Evolutionary conservation across 2,888 invertebrate genomes (phyloP).

Genomic region (Ellobium chinense): DNA sequence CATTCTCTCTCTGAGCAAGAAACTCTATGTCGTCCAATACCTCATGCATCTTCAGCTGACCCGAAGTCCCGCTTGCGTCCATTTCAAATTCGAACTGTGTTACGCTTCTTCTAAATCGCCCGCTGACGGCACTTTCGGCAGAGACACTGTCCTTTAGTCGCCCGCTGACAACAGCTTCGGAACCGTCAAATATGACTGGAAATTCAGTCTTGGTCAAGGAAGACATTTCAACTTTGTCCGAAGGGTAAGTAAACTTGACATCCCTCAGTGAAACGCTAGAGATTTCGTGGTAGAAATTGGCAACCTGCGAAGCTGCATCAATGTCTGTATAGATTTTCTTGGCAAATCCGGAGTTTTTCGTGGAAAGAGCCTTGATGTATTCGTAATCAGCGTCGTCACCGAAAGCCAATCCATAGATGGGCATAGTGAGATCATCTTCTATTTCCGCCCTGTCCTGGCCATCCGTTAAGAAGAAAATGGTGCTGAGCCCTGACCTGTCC

Average conservation of each 20-base stretch:
- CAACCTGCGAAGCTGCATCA: slow-evolving; percentile 85
- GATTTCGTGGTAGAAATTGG: slow-evolving; percentile 83
- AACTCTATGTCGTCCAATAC: not conserved
- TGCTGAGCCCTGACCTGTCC: slow-evolving; percentile 48
- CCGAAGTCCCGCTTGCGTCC: not conserved
- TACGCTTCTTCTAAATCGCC: too few relatives aligned
- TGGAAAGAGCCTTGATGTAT: slow-evolving; percentile 84
- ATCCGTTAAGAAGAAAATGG: slow-evolving; percentile 80
- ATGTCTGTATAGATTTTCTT: slow-evolving; percentile 87
- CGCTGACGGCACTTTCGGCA: too few relatives aligned
- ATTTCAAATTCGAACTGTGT: not conserved
- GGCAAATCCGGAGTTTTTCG: slow-evolving; percentile 85
- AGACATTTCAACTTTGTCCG: slow-evolving; percentile 51
- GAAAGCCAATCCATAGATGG: slow-evolving; percentile 85
- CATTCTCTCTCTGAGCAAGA: not conserved
- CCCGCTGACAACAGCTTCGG: slow-evolving; percentile 64
- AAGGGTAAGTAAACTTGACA: slow-evolving; percentile 78
- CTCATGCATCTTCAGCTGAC: not conserved
- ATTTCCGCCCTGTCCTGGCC: slow-evolving; percentile 73
- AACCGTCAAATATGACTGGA: slow-evolving; percentile 61
- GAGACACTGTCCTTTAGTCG: too few relatives aligned
- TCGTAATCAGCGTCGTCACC: slow-evolving; percentile 86
- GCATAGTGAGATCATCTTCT: slow-evolving; percentile 74
- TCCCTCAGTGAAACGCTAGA: slow-evolving; percentile 85
- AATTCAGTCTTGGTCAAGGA: slow-evolving; percentile 59